These are phyloP conservation scores for Arion vulgaris DNA, from an alignment of 1,140 invertebrate genomes.

Conservation along the genomic window DNA sequence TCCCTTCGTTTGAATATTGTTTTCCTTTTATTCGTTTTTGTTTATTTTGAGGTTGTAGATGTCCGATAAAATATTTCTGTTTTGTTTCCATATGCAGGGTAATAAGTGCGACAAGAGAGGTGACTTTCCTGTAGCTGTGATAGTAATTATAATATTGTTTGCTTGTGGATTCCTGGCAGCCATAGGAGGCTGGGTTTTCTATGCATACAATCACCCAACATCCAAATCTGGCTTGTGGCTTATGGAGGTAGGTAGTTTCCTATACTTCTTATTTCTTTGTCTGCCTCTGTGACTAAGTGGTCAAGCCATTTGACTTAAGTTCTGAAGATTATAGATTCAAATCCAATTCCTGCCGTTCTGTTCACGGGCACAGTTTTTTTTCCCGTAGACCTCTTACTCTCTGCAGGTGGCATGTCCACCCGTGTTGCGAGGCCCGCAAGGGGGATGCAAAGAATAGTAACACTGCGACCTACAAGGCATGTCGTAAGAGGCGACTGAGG, in stretches of 20 bases:
- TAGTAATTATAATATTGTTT: conserved; percentile 74
- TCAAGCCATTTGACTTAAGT: no score
- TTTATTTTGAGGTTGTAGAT: no score
- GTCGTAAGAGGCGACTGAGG: no score
- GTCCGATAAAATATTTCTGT: neutral
- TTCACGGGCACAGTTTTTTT: no score
- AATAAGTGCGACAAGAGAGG: conserved; percentile 20
- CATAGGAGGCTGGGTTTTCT: conserved; percentile 84
- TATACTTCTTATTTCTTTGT: neutral
- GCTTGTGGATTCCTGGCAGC: conserved; percentile 79
- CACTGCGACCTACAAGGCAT: no score
- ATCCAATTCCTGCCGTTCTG: no score
- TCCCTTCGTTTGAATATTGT: no score
- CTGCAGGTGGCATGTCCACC: no score
- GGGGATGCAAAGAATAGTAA: no score
- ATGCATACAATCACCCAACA: conserved; percentile 96
- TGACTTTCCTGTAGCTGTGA: conserved; percentile 40
- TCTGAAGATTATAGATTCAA: no score
- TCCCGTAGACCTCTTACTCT: neutral
- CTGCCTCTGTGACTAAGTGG: neutral
- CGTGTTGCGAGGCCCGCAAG: no score
- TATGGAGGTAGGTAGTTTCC: conserved; percentile 89
- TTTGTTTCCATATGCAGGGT: neutral
- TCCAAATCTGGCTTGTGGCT: conserved; percentile 94
- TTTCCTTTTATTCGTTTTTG: no score